Conservation (phyloP, 2,888 invertebrate genomes). For the Philereme vetulata region DNA sequence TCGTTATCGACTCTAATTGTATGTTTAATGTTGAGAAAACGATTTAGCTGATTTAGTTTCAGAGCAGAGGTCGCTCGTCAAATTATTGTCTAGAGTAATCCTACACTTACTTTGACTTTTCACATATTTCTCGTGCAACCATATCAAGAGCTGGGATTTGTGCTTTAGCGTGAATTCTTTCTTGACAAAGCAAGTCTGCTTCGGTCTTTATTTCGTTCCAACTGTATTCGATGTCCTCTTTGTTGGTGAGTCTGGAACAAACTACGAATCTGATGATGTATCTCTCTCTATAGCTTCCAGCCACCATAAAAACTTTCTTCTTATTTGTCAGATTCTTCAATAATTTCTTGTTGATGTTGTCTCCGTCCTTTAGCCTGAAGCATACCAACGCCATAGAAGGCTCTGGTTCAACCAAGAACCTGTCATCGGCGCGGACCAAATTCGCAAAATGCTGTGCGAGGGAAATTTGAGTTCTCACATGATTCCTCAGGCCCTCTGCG, state of each 20-base stretch:
- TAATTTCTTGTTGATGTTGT: constrained; percentile 87
- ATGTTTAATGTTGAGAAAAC: too few species aligned
- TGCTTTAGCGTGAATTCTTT: constrained; percentile 57
- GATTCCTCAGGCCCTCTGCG: constrained; percentile 89
- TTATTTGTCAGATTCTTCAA: constrained; percentile 89
- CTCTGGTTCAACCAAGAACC: constrained; percentile 91
- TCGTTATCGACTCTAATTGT: too few species aligned
- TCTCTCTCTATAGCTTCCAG: constrained; percentile 87
- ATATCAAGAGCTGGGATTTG: constrained; percentile 65
- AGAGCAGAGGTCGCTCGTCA: too few species aligned
- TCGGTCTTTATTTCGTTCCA: constrained; percentile 87
- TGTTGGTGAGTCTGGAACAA: constrained; percentile 88
- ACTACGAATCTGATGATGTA: constrained; percentile 92
- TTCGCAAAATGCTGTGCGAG: constrained; percentile 92
- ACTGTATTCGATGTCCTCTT: constrained; percentile 89
- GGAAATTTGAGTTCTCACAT: constrained; percentile 89
- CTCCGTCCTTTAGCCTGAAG: constrained; percentile 91
- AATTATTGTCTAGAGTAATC: background rate
- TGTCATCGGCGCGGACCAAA: constrained; percentile 86
- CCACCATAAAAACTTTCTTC: constrained; percentile 92
- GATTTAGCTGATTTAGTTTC: too few species aligned
- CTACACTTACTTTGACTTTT: constrained; percentile 65
- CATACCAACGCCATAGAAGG: constrained; percentile 93
- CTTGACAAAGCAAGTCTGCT: constrained; percentile 63
- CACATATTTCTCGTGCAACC: constrained; percentile 57